These are phyloP conservation scores for Bellardia bayeri DNA, from an alignment of 2,888 invertebrate species.

Conservation along the genomic window DNA sequence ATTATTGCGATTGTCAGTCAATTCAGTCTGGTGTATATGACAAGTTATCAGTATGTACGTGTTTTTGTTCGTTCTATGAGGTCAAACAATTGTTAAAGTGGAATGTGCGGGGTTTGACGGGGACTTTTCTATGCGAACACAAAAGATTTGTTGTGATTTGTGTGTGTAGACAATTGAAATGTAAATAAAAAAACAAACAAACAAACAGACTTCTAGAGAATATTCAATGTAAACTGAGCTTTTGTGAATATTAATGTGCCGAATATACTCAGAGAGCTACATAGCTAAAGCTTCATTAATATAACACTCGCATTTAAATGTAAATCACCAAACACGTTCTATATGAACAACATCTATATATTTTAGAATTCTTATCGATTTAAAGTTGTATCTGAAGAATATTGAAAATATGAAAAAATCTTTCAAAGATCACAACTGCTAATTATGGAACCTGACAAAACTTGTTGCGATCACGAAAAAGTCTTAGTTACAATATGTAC, in stretches of 20 bases:
- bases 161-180: slow-evolving; percentile 3
- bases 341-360: background rate
- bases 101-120: background rate
- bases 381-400: background rate
- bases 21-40: background rate
- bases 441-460: too few relatives aligned
- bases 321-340: background rate
- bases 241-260: background rate
- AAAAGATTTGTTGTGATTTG: slow-evolving; percentile 47
- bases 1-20: slow-evolving; percentile 17
- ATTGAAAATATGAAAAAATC: background rate
- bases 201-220: slow-evolving; percentile 10
- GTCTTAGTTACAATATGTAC: too few relatives aligned
- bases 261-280: slow-evolving; percentile 25
- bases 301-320: background rate
- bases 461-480: too few relatives aligned
- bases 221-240: slow-evolving; percentile 51
- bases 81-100: slow-evolving; percentile 42
- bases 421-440: too few relatives aligned
- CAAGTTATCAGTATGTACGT: slow-evolving; percentile 42
- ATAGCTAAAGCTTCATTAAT: slow-evolving; percentile 29
- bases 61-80: slow-evolving; percentile 53
- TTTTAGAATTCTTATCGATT: background rate
- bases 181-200: slow-evolving; percentile 31
- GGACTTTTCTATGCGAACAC: background rate